Base-by-base conservation (phyloP, 2,888 invertebrate species). In the Eupeodes latifasciatus region DNA sequence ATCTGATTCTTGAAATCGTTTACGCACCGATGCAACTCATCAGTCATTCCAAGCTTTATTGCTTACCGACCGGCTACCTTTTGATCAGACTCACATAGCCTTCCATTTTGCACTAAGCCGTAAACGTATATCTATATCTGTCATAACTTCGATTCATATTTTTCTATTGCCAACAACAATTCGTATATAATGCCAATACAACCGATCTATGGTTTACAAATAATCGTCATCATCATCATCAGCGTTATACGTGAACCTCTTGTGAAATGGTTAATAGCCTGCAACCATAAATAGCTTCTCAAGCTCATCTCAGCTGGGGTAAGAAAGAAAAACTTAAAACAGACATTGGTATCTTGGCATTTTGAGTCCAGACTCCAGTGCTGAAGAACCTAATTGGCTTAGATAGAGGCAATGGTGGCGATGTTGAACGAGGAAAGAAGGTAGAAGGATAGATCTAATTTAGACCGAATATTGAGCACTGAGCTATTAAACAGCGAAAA, bases 201-300 rank as follows among this genome's bases (percentile, higher is more conserved):
- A 7, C 79, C 27, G 27, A 27, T 27, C 12, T 10, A 74, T 85
- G 74, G 77, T 62, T 78, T 74, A 74, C 67, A 57, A 75, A 69
- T 76, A 69, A 83, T 83, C 79, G 71, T 86, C 83, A 75, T 82
- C 64, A 64, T 57, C 66, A 66, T 49, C 75, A 69, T 86, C 74
- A 75, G 66, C 57, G 34, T 49, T 55, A 72, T 53, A 53, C 53
- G 64, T 72, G 49, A 79, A 80, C 40, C 36, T 67, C 78, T 86
- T 86, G 79, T 64, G 79, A 72, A 85, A 85, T 40, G 78, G 19
- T 51, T 81, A 81, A 85, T 85, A 72, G 85, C 81, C 78, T 78
- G 64, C 14, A 66, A 71, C 78, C 79, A 59, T 71, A 75, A 72
- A 76, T 66, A 75, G 74, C 66, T 47, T 55, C 16, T 16, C 72